Percentiles rank a stretch among this genome's conserved stretches.
phyloP scores from a whole-genome alignment of 2,797 vertebrate genomes.

The Acanthornis magna region DNA sequence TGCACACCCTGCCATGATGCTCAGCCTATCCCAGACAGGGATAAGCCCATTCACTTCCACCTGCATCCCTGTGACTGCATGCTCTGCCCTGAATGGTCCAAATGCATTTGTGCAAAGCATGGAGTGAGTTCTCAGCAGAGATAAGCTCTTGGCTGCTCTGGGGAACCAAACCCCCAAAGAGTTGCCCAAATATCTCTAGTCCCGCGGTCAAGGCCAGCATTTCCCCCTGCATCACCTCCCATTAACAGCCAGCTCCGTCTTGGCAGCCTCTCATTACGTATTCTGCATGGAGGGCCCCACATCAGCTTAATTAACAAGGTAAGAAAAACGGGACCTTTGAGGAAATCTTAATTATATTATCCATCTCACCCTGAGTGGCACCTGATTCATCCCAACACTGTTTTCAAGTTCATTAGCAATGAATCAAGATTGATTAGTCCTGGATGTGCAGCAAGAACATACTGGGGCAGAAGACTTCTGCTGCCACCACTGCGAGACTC shows the following conservation, averaged over 20 bases:
- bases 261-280: not conserved
- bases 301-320: constrained; percentile 69
- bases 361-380: constrained; percentile 61
- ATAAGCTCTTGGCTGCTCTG: not conserved
- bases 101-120: not conserved
- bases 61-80: not conserved
- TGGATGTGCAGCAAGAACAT: not conserved
- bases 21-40: not conserved
- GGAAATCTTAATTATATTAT: constrained; percentile 68
- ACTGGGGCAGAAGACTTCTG: not conserved
- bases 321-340: constrained; percentile 58
- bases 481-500: fast-evolving
- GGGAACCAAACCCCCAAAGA: not conserved
- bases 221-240: not conserved
- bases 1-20: fast-evolving
- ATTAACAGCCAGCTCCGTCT: not conserved
- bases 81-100: fast-evolving
- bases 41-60: not conserved
- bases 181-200: not conserved
- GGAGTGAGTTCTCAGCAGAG: not conserved
- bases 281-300: constrained; percentile 1
- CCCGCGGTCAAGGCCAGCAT: not conserved
- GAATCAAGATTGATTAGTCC: constrained; percentile 52
- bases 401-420: constrained; percentile 59
- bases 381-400: constrained; percentile 51